Base-by-base conservation (phyloP, 2,888 invertebrate species). In the Ecliptopera silaceata region DNA sequence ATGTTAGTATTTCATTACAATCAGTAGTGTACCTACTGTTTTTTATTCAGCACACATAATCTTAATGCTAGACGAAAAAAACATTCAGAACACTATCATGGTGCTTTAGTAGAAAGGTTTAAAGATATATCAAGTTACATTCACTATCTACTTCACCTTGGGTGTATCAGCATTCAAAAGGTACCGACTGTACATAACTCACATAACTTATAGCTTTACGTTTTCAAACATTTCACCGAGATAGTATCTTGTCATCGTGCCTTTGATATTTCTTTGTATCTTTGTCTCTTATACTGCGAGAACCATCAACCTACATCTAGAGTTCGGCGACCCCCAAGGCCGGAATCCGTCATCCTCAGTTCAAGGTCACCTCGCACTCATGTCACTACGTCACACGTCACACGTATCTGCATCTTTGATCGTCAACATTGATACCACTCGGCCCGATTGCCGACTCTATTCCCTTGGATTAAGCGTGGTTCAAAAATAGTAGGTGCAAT, bases 301-400 rank as follows among this genome's bases (percentile, higher is more conserved):
- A 82, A 79, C 72, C 75, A 69, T 71, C 75, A 77, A 79, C 77
- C 77, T 72, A 79, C 74, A 76, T 74, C 66, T 61, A 70, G 65
- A 75, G 80, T 79, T 82, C 85, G 76, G 69, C 77, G 88, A 87
- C 86, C 88, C 77, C 82, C 90, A 91, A 91, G 90, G 90, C 87
- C 89, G 88, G 81, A 81, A 88, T 88, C 81, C 84, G 88, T 91
- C 89, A 90, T 85, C 75, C 78, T 74, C 70, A 74, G 86, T 87
- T 86, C 89, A 90, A 89, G 90, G 90, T 82, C 84, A 84, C 83
- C 74, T 75, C 79, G 77, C 72, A 68, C 80, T 80, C 69, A 69
- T 68, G 66, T 69, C 66, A 66, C 66, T 66, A 64, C 74, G 86
- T 81, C 85, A 82, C 79, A 82, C 80, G 74, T 81, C 82, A 82